Evolutionary conservation across 2,888 invertebrate species (phyloP), one percentile per base, ranked within the genome.

Genomic region (Zaprionus bogoriensis): DNA sequence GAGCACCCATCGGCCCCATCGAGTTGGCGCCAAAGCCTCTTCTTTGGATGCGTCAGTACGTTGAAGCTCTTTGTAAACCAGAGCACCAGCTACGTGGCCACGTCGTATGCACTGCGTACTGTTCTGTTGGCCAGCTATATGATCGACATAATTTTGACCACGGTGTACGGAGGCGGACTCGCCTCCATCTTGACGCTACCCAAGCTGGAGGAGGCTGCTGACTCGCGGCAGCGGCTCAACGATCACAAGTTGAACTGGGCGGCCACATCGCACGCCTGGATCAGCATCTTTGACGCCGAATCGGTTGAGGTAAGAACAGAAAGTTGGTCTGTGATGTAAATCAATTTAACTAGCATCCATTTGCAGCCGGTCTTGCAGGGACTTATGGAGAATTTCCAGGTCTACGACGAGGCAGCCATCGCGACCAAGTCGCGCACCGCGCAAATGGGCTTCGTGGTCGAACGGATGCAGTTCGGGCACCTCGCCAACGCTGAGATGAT

Each of bases 101-200:
- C 62, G 4, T 80, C 85, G 0, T 61, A 83, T 54, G 72, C 89
- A 3, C 66, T 89, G 2, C 76, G 89, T 2, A 77, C 72, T 1
- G 62, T 90, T 1, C 41, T 90, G 3, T 59, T 89, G 30, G 78
- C 87, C 6, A 79, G 86, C 47, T 88, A 90, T 44, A 78, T 90
- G 77, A 91, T 93, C 22, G 93, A 93, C 51, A 89, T 94, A 22
- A 91, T 94, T 28, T 82, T 94, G 46, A 92, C 93, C 17, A 93
- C 93, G 55, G 92, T 93, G 0, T 95, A 95, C 77, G 92, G 93
- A 32, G 94, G 94, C 48, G 95, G 94, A 1, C 89, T 95, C 12
- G 92, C 95, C 0, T 92, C 93, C 7, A 93, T 94, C 32, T 92
- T 95, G 82, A 95, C 95, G 0, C 91, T 94, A 9, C 94, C 94